Base-by-base conservation (phyloP, 2,113 vertebrate genomes). In the Crotalus tigris region DNA sequence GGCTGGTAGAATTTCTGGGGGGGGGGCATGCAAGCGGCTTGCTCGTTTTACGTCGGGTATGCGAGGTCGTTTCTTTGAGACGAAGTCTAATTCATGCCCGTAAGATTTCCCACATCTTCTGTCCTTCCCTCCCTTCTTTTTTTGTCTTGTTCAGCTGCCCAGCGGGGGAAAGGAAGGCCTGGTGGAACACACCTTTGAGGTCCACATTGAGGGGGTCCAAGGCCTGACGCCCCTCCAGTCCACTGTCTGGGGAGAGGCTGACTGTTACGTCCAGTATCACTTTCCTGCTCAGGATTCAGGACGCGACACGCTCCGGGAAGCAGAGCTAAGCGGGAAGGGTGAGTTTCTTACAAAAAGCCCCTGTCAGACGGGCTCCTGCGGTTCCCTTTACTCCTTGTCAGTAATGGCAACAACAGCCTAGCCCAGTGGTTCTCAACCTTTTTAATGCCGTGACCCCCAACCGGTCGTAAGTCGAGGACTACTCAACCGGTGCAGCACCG, bases 191-290 rank as follows among this genome's bases (percentile, higher is more conserved):
- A 92, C 98, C 92, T 99, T 99, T 97, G 97, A 99, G 90, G 94
- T 99, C 89, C 97, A 92, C 0, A 96, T 99, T 95, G 98, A 99
- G 94, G 97, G 97, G 9, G 94, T 99, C 85, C 98, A 97, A 88
- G 99, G 99, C 13, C 97, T 99, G 75, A 94, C 95, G 1, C 98
- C 98, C 19, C 97, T 99, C 57, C 99, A 99, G 96, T 97, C 98
- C 91, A 99, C 99, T 0, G 98, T 99, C 17, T 99, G 99, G 99
- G 99, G 99, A 86, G 99, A 99, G 95, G 98, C 99, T 0, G 99
- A 99, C 97, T 99, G 99, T 96, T 99, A 98, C 13, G 33, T 99
- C 13, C 99, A 99, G 95, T 99, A 99, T 97, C 96, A 96, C 53
- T 99, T 99, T 94, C 99, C 99, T 1, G 96, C 96, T 90, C 98